Percentiles rank a stretch among this genome's conserved stretches.
Evolutionary conservation across 2,888 invertebrate species (phyloP).

Genomic region (Drosophila meridiana): DNA sequence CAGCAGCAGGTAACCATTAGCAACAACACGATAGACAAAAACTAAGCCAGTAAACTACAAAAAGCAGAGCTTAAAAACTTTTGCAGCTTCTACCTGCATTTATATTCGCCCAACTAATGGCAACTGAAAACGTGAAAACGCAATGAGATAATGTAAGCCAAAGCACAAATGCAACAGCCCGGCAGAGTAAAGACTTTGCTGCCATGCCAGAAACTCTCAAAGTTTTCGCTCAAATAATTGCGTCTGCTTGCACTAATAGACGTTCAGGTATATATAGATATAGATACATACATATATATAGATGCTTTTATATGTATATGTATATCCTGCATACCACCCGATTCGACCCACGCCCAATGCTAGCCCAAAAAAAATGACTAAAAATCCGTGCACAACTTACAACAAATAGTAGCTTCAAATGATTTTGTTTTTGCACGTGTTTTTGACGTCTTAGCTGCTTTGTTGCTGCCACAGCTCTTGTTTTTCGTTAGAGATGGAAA

Average conservation of each 20-base stretch:
- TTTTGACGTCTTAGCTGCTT: slow-evolving; percentile 19
- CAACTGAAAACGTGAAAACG: slow-evolving; percentile 41
- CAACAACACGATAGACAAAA: slow-evolving; percentile 23
- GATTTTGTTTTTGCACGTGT: slow-evolving; percentile 6
- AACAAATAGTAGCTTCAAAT: slow-evolving; percentile 29
- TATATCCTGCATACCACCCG: background rate
- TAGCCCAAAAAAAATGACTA: background rate
- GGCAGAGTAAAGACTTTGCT: slow-evolving; percentile 22
- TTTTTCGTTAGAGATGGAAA: background rate
- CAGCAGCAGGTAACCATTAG: slow-evolving; percentile 36
- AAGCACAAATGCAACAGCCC: slow-evolving; percentile 12
- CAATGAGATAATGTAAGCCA: slow-evolving; percentile 52
- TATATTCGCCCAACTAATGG: slow-evolving; percentile 41
- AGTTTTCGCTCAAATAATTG: slow-evolving; percentile 73
- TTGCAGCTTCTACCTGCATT: slow-evolving; percentile 41
- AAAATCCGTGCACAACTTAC: slow-evolving; percentile 22
- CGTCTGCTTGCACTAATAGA: slow-evolving; percentile 58
- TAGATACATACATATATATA: background rate
- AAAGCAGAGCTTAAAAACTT: slow-evolving; percentile 33
- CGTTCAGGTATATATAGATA: slow-evolving; percentile 1
- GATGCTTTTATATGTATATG: background rate
- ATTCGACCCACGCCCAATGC: background rate
- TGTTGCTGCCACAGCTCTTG: slow-evolving; percentile 8
- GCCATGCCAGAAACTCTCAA: slow-evolving; percentile 31
- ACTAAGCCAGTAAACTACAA: slow-evolving; percentile 24